Percentiles rank a stretch among this genome's conserved stretches.
Evolutionary conservation across 2,113 vertebrate species (phyloP).

Genomic region (Cervus canadensis): DNA sequence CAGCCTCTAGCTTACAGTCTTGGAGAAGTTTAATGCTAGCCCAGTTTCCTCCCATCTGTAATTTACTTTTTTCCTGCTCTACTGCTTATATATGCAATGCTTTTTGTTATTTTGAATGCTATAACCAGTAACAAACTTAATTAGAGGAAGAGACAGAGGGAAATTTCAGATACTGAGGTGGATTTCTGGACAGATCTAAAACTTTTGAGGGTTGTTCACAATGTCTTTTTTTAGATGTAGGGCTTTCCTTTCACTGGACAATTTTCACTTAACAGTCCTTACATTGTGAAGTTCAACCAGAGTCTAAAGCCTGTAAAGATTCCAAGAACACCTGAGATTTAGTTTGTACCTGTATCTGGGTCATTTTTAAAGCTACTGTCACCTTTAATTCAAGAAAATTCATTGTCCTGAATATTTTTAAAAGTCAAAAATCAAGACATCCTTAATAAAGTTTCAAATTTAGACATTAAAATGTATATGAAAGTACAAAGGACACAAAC

Average conservation of each 20-base stretch:
- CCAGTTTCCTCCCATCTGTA: too few relatives aligned
- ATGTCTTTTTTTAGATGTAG: background rate
- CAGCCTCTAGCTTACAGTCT: background rate
- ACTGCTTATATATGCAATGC: background rate
- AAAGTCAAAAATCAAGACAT: constrained; percentile 20
- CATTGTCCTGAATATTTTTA: constrained; percentile 16
- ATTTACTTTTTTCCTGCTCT: background rate
- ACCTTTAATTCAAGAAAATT: constrained; percentile 33
- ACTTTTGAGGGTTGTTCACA: background rate
- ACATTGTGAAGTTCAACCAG: background rate
- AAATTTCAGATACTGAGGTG: background rate
- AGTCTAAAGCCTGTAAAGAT: background rate
- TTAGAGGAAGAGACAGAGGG: background rate
- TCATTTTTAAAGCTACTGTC: constrained; percentile 31
- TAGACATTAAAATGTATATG: constrained; percentile 29
- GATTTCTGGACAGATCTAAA: background rate
- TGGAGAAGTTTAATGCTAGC: background rate
- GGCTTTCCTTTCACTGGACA: background rate
- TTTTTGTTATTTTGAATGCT: background rate
- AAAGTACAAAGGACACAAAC: constrained; percentile 29
- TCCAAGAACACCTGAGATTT: constrained; percentile 16
- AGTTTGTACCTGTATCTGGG: constrained; percentile 18
- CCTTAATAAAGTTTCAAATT: background rate
- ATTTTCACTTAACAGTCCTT: background rate
- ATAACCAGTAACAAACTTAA: background rate